These are phyloP conservation scores for Carcharodon carcharias DNA, from an alignment of 2,797 vertebrate species.

Conservation along the genomic window DNA sequence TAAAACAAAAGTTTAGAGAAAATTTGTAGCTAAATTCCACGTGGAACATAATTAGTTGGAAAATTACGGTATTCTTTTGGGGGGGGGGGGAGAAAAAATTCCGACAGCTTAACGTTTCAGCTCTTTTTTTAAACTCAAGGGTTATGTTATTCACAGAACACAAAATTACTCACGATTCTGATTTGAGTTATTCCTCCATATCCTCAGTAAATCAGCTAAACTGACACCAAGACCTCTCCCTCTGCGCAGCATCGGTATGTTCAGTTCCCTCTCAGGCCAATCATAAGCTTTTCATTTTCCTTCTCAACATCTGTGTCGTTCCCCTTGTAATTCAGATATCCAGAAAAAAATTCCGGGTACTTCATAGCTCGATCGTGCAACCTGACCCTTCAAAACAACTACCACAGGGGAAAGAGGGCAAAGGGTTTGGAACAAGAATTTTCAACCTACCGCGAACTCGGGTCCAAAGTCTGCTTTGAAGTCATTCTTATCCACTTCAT, in stretches of 20 bases:
- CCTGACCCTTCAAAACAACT: not conserved
- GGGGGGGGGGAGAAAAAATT: not conserved
- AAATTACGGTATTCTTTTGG: not conserved
- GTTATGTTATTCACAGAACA: not conserved
- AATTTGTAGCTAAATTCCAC: not conserved
- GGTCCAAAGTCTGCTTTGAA: slow-evolving; percentile 63
- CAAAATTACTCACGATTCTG: not conserved
- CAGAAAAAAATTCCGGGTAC: not conserved
- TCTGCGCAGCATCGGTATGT: not conserved
- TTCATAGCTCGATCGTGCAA: not conserved
- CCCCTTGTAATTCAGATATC: not conserved
- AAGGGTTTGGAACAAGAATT: too few species aligned
- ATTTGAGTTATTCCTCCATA: not conserved
- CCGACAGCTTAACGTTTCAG: not conserved
- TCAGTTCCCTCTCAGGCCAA: not conserved
- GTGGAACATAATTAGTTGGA: not conserved
- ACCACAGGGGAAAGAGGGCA: not conserved
- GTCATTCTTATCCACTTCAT: slow-evolving; percentile 63
- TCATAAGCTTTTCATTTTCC: too few species aligned
- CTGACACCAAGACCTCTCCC: not conserved
- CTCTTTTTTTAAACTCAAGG: not conserved
- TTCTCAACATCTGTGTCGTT: not conserved
- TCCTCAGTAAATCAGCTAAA: not conserved
- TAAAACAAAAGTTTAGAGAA: not conserved
- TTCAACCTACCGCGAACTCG: slow-evolving; percentile 63